Conservation (phyloP, 64 coral and sea anemone genomes). For the Stichodactyla mertensii region DNA sequence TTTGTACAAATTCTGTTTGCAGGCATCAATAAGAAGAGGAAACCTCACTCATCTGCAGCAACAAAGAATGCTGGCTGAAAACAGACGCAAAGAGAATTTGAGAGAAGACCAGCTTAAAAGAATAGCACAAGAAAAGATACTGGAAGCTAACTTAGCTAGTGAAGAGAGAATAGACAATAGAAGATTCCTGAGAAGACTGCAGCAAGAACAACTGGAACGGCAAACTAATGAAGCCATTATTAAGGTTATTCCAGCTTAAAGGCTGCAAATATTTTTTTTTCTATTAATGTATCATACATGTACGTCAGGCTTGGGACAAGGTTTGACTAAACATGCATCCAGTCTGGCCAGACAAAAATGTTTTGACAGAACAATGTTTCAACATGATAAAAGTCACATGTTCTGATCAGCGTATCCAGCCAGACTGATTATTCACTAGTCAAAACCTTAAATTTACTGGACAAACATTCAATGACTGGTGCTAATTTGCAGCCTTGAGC, state of each 20-base stretch:
- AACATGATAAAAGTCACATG: too few species aligned
- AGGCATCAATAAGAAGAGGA: conserved; percentile 80
- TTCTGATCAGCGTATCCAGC: too few species aligned
- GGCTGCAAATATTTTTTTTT: too few species aligned
- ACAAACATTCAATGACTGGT: too few species aligned
- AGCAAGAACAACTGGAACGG: conserved; percentile 83
- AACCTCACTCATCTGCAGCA: conserved; percentile 88
- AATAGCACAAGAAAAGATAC: conserved; percentile 71
- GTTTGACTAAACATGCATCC: too few species aligned
- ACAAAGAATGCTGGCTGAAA: conserved; percentile 70
- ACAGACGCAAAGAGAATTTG: conserved; percentile 80
- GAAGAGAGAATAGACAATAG: conserved; percentile 98
- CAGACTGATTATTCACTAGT: too few species aligned
- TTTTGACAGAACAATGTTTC: too few species aligned
- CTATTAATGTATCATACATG: too few species aligned
- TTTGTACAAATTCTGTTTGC: neutral
- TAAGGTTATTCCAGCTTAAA: conserved; percentile 33
- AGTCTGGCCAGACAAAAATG: too few species aligned
- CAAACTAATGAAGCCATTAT: conserved; percentile 85
- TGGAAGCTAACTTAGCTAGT: conserved; percentile 87
- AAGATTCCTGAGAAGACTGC: conserved; percentile 80
- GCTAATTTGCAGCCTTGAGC: too few species aligned
- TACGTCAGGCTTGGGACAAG: too few species aligned
- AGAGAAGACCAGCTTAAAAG: conserved; percentile 89
- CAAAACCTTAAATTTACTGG: too few species aligned